Evolutionary conservation across 2,797 vertebrate species (phyloP).

Genomic region (Caiman crocodilus): DNA sequence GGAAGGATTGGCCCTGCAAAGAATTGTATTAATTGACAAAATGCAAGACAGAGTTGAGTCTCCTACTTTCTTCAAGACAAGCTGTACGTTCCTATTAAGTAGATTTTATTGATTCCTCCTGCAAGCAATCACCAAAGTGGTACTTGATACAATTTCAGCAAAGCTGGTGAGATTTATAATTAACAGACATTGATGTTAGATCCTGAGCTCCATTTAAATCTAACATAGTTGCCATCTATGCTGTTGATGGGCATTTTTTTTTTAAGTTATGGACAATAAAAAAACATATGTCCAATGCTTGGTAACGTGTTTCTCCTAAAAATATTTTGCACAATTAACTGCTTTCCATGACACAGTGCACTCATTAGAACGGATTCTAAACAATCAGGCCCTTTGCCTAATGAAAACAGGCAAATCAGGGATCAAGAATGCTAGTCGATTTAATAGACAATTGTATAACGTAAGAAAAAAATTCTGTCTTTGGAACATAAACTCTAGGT

Average conservation of each 20-base stretch:
- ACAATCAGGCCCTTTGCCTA: conserved; percentile 14
- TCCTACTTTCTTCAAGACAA: neutral
- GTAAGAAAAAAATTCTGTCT: conserved; percentile 9
- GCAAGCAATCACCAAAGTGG: conserved; percentile 1
- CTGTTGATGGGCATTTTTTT: neutral
- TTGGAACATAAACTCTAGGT: conserved; percentile 4
- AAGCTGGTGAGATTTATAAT: neutral
- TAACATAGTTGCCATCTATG: neutral
- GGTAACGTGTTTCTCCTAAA: conserved; percentile 37
- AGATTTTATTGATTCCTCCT: conserved; percentile 31
- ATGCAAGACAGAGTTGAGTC: neutral
- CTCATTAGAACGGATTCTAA: neutral
- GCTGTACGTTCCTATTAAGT: neutral
- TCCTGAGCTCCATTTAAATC: conserved; percentile 11
- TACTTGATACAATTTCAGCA: neutral
- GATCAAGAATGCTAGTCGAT: neutral
- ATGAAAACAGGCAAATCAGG: neutral
- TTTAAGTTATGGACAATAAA: conserved; percentile 7
- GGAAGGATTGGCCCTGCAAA: neutral
- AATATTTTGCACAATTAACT: neutral
- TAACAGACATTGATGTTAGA: neutral
- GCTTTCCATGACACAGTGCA: conserved; percentile 16
- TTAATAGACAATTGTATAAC: neutral
- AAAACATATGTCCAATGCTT: neutral
- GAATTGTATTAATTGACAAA: neutral